Conservation (phyloP, 2,888 invertebrate genomes). For the Macaria notata region DNA sequence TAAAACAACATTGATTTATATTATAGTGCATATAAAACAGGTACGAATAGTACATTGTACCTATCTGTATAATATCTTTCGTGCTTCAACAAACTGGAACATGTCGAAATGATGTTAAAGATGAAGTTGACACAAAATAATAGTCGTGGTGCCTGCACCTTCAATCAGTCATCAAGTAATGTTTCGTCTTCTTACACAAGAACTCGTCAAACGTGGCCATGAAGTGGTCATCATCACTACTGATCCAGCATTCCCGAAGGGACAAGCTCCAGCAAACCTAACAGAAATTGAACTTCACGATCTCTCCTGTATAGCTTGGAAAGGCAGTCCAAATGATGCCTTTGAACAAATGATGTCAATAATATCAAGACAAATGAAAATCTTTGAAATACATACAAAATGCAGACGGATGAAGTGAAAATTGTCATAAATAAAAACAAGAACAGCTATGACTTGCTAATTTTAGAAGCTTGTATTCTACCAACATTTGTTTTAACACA, state of each 20-base stretch:
- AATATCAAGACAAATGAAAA: not conserved
- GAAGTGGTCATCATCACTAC: slow-evolving; percentile 64
- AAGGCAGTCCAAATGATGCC: not conserved
- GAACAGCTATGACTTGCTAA: slow-evolving; percentile 10
- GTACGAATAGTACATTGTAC: too few species aligned
- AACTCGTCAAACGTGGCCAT: slow-evolving; percentile 66
- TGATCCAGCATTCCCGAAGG: slow-evolving; percentile 54
- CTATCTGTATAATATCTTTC: too few species aligned
- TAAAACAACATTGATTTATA: too few species aligned
- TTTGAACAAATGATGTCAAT: slow-evolving; percentile 1
- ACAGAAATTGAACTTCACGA: slow-evolving; percentile 62
- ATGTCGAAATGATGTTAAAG: too few species aligned
- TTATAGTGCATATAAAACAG: too few species aligned
- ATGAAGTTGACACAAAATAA: too few species aligned
- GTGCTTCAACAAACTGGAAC: too few species aligned
- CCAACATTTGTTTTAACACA: slow-evolving; percentile 5
- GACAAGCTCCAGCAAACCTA: slow-evolving; percentile 49
- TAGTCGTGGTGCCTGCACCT: slow-evolving; percentile 56
- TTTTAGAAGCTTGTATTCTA: slow-evolving; percentile 5
- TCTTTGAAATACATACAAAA: slow-evolving; percentile 16
- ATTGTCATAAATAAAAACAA: slow-evolving; percentile 5
- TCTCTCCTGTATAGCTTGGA: slow-evolving; percentile 19
- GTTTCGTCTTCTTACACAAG: slow-evolving; percentile 56
- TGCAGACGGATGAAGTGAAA: slow-evolving; percentile 12
- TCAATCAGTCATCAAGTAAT: slow-evolving; percentile 73